A percentile compares a stretch with the other conserved stretches of the same genome.
These are phyloP conservation scores for Blera fallax DNA, from an alignment of 2,888 invertebrate species.

Conservation along the genomic window DNA sequence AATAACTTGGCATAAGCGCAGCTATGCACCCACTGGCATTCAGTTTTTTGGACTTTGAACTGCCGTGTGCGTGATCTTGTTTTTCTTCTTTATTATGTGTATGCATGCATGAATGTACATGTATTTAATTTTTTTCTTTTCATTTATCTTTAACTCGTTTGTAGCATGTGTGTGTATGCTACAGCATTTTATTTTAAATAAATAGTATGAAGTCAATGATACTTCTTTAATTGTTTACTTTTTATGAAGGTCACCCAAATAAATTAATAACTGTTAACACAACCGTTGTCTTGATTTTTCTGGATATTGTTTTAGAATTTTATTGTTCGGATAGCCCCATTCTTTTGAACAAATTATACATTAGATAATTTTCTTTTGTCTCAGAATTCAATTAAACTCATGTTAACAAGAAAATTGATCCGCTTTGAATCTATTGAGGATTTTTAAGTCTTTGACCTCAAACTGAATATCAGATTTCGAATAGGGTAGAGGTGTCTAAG, in stretches of 20 bases:
- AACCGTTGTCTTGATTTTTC: neutral
- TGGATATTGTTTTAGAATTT: neutral
- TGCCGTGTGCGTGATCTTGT: slow-evolving; percentile 44
- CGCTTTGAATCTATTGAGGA: neutral
- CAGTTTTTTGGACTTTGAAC: slow-evolving; percentile 58
- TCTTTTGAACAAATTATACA: neutral
- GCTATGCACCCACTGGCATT: slow-evolving; percentile 31
- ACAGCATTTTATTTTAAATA: neutral
- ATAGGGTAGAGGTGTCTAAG: no score
- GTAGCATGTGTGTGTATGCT: neutral
- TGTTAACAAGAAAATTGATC: neutral
- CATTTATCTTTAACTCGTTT: neutral
- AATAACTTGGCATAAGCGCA: slow-evolving; percentile 48
- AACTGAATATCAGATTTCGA: neutral
- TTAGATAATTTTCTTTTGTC: neutral
- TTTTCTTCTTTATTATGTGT: neutral
- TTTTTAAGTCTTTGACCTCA: neutral
- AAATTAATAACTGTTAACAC: neutral
- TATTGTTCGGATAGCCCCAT: neutral
- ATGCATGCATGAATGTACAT: neutral
- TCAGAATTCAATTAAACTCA: neutral
- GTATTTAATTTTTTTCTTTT: slow-evolving; percentile 16
- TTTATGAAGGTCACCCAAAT: slow-evolving; percentile 29
- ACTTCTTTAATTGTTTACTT: slow-evolving; percentile 3
- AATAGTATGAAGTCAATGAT: slow-evolving; percentile 12